Evolutionary conservation across 2,888 invertebrate species (phyloP), one percentile per base, ranked within the genome.

Genomic region (Toxonevra muliebris): DNA sequence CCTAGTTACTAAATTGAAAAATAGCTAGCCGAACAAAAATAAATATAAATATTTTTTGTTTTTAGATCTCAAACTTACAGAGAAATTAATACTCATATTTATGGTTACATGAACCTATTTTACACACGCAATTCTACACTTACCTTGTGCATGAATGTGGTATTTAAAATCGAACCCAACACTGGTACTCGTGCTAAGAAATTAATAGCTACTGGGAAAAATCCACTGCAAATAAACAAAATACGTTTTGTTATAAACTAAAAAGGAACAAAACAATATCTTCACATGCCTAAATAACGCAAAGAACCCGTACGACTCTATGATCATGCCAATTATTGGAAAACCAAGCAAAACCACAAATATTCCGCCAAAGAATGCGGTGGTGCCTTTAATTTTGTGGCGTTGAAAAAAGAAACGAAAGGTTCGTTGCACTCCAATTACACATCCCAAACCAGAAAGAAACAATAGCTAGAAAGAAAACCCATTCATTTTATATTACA

Each of bases 331-430:
- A 66, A 98, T 87, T 75, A 99, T 88, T 0, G 99, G 98, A 93
- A 95, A 99, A 11, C 98, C 98, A 45, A 97, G 84, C 12, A 99
- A 88, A 40, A 99, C 98, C 61, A 98, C 89, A 7, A 92, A 84
- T 76, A 99, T 95, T 1, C 99, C 99, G 13, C 95, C 94, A 80
- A 98, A 93, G 86, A 98, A 98, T 0, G 94, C 92, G 1, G 90
- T 86, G 0, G 95, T 93, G 0, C 95, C 98, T 88, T 93, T 96
- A 62, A 94, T 87, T 89, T 98, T 99, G 84, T 98, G 97, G 74
- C 91, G 87, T 87, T 99, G 98, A 86, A 99, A 99, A 88, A 99
- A 99, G 86, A 99, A 99, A 80, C 95, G 90, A 80, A 98, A 92
- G 9, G 98, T 98, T 81, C 98, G 87, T 84, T 96, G 94, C 40